Base-by-base conservation (phyloP, 2,113 vertebrate genomes). In the Porphyrio hochstetteri region DNA sequence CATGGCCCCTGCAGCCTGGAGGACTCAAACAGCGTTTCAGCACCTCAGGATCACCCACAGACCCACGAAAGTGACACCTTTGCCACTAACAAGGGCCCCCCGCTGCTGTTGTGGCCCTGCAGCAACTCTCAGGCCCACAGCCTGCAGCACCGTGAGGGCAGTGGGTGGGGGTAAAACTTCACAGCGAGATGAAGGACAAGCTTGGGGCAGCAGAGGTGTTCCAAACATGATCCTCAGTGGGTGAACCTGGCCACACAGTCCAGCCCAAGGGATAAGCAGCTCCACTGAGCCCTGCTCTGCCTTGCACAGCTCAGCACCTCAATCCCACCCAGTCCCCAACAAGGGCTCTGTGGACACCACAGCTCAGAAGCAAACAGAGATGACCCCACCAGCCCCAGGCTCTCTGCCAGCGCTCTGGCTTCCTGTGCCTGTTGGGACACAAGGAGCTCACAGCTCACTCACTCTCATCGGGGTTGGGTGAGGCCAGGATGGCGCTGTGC, bases 391-490 rank as follows among this genome's bases (percentile, higher is more conserved):
- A 63, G 25, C 10, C 16, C 61, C 67, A 42, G 12, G 29, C 17
- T 50, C 65, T 71, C 42, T 33, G 88, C 35, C 21, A 59, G 28
- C 11, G 28, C 23, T 3, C 63, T 7, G 9, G 38, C 35, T 70
- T 8, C 14, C 16, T 42, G 0, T 18, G 40, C 64, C 50, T 29
- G 1, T 1, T 1, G 28, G 60, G 48, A 25, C 6, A 13, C 35
- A 13, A 8, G 1, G 52, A 25, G n/a, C 36, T 16, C 38, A 11
- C 0, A 0, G 65, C 42, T 61, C 56, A 97, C 99, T 99, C 98
- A 99, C 99, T 99, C 93, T 99, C 99, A 2, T 99, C 99, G 0
- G 99, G 99, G 96, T 99, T 99, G 40, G 99, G 99, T 3, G 99
- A 98, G 31, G 99, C 99, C 2, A 99, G 98, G 92, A 99, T 99